Evolutionary conservation across 2,888 invertebrate genomes (phyloP).

Genomic region (Drosophila kambysellisi): DNA sequence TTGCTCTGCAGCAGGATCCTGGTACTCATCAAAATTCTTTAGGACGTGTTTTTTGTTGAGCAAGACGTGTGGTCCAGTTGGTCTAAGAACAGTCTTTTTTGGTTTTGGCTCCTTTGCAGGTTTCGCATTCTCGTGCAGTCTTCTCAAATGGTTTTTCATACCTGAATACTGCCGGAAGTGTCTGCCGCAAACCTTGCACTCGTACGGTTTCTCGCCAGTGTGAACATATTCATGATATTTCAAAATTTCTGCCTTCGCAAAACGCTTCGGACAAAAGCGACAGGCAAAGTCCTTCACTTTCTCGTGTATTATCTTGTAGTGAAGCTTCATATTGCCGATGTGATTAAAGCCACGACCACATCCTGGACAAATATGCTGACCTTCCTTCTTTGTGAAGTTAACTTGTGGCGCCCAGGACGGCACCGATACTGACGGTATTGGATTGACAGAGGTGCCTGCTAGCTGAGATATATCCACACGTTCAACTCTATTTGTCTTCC

Average conservation of each 20-base stretch:
- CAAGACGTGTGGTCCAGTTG: constrained; percentile 39
- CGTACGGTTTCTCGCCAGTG: constrained; percentile 83
- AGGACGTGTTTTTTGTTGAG: constrained; percentile 28
- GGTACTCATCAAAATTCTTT: constrained; percentile 63
- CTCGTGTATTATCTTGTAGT: constrained; percentile 82
- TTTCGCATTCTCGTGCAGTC: constrained; percentile 74
- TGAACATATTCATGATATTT: constrained; percentile 84
- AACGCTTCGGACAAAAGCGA: constrained; percentile 82
- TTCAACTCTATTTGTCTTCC: constrained; percentile 75
- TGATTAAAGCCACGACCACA: constrained; percentile 83
- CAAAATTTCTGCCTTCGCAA: constrained; percentile 81
- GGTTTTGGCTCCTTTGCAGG: constrained; percentile 51
- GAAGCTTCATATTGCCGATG: constrained; percentile 81
- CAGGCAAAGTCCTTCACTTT: constrained; percentile 83
- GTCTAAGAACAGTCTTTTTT: constrained; percentile 28
- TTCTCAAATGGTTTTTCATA: constrained; percentile 75
- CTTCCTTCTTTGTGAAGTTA: constrained; percentile 83
- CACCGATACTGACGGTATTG: constrained; percentile 79
- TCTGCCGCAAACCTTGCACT: constrained; percentile 77
- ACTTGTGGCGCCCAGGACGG: constrained; percentile 82
- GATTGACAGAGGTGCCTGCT: constrained; percentile 81
- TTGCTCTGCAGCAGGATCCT: constrained; percentile 68
- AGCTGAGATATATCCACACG: constrained; percentile 80
- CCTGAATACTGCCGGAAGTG: constrained; percentile 82
- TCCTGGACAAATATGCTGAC: constrained; percentile 82